Evolutionary conservation across 2,797 vertebrate species (phyloP).

Genomic region (Lacerta agilis): DNA sequence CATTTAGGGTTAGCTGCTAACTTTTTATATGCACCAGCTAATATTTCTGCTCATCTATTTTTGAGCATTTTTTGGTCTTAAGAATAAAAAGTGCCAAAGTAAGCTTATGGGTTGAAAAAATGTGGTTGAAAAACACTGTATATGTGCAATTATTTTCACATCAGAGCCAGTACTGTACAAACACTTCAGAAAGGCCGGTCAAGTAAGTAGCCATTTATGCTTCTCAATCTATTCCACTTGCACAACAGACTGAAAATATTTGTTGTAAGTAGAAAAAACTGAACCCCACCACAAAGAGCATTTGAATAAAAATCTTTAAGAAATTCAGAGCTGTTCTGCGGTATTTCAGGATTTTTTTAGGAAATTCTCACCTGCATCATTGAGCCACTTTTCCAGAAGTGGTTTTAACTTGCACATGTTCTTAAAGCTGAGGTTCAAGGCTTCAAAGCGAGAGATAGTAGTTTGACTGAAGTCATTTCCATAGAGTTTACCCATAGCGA

Average conservation of each 20-base stretch:
- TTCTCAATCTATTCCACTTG: neutral
- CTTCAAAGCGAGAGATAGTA: conserved; percentile 99
- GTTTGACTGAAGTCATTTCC: conserved; percentile 99
- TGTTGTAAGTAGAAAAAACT: conserved; percentile 45
- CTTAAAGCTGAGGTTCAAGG: conserved; percentile 99
- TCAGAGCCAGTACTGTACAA: neutral
- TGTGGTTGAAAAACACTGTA: neutral
- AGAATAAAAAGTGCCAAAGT: neutral
- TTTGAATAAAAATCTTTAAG: neutral
- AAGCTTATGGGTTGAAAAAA: neutral
- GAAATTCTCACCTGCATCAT: conserved; percentile 91
- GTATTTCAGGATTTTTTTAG: conserved; percentile 54
- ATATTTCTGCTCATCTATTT: neutral
- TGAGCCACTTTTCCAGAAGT: conserved; percentile 99
- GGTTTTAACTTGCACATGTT: conserved; percentile 99
- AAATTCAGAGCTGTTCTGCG: conserved; percentile 36
- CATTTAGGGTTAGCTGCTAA: neutral
- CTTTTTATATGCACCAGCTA: neutral
- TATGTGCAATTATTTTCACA: neutral
- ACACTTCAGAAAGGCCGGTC: neutral
- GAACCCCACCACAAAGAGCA: conserved; percentile 23
- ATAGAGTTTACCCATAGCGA: conserved; percentile 98
- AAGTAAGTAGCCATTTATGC: neutral
- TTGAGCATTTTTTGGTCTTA: neutral
- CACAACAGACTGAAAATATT: conserved; percentile 41